Evolutionary conservation across 2,113 vertebrate genomes (phyloP).

Genomic region (Oryzias melastigma): DNA sequence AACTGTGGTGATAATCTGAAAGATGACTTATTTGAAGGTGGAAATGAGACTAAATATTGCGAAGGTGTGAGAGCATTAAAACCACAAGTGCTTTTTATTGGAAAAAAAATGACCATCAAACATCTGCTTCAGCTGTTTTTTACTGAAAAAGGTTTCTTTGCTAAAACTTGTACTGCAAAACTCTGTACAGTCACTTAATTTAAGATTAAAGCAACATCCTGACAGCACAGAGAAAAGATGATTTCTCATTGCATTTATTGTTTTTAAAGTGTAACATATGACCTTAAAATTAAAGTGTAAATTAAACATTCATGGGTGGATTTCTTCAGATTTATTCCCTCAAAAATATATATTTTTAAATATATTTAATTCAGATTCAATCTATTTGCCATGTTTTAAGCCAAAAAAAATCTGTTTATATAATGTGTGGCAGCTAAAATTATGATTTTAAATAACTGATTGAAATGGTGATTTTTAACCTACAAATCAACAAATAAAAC

Average conservation of each 20-base stretch:
- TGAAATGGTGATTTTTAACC: conserved; percentile 13
- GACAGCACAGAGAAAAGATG: conserved; percentile 15
- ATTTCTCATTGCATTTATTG: conserved; percentile 15
- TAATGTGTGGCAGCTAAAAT: conserved; percentile 1
- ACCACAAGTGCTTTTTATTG: conserved; percentile 75
- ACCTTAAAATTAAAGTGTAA: too few species aligned
- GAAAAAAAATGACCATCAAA: conserved; percentile 37
- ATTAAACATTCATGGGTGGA: too few species aligned
- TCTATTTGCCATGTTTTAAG: too few species aligned
- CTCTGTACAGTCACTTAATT: conserved; percentile 62
- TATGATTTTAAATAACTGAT: conserved; percentile 22
- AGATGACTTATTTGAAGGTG: conserved; percentile 17
- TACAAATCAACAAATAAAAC: background rate
- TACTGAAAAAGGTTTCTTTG: conserved; percentile 62
- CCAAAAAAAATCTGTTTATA: background rate
- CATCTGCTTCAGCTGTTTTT: conserved; percentile 39
- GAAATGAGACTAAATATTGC: conserved; percentile 22
- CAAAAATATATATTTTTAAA: too few species aligned
- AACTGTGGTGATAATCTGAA: conserved; percentile 13
- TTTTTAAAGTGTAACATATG: background rate
- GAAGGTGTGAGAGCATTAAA: conserved; percentile 32
- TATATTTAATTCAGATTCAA: too few species aligned
- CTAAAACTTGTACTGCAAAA: conserved; percentile 59
- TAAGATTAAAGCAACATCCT: conserved; percentile 61
- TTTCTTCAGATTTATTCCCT: too few species aligned